Evolutionary conservation across 1,140 invertebrate species (phyloP).

Genomic region (Rhopalosiphum padi): DNA sequence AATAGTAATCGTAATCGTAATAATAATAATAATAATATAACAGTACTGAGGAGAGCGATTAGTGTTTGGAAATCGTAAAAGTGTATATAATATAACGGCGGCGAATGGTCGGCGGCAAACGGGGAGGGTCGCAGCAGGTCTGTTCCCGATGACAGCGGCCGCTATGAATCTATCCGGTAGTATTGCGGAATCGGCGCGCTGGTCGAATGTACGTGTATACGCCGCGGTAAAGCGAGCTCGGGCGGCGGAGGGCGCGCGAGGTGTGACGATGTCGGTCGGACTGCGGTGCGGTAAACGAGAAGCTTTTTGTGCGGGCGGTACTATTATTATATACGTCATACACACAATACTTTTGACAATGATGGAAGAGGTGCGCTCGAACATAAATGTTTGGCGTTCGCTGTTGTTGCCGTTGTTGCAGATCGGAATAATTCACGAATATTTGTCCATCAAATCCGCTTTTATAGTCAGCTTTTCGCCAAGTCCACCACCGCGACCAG

Average conservation of each 20-base stretch:
- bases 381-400: not conserved
- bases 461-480: not conserved
- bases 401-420: not conserved
- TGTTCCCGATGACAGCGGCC: not conserved
- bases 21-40: constrained; percentile 12
- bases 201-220: not conserved
- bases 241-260: not conserved
- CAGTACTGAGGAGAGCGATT: constrained; percentile 46
- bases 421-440: not conserved
- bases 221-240: not conserved
- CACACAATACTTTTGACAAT: constrained; percentile 25
- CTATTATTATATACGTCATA: not conserved
- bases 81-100: not conserved
- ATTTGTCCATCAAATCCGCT: not conserved
- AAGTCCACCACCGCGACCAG: too few species aligned
- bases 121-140: not conserved
- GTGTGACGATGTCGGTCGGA: not conserved
- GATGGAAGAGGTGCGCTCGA: not conserved
- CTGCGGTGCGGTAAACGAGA: not conserved
- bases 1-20: not conserved
- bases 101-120: not conserved
- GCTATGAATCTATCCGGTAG: not conserved
- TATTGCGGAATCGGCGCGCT: not conserved
- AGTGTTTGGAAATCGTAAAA: constrained; percentile 46
- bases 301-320: not conserved